phyloP scores from a whole-genome alignment of 2,797 vertebrate genomes.

The Merluccius polli region DNA sequence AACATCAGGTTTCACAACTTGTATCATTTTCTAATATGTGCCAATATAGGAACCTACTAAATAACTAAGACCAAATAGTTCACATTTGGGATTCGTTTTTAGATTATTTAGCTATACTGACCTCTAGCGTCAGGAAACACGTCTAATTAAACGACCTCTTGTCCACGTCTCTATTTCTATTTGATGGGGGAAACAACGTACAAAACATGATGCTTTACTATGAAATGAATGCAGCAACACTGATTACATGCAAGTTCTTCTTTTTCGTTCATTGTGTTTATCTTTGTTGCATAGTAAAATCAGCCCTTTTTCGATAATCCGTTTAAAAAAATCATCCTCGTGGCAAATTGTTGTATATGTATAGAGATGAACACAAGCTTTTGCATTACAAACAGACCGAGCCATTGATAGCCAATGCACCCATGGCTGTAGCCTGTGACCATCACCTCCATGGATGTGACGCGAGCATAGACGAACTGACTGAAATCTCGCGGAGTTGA shows the following conservation, averaged over 20 bases:
- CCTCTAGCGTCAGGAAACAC: conserved; percentile 5
- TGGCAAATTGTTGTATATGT: background rate
- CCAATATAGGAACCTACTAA: background rate
- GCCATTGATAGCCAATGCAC: background rate
- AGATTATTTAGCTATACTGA: conserved; percentile 3
- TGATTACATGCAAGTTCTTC: background rate
- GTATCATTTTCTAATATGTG: background rate
- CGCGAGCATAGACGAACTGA: conserved; percentile 21
- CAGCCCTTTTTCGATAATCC: background rate
- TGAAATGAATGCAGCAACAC: background rate
- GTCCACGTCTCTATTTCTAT: background rate
- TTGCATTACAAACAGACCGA: background rate
- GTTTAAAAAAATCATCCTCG: background rate
- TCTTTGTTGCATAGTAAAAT: background rate
- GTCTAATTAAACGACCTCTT: background rate
- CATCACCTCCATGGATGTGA: background rate
- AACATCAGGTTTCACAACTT: background rate
- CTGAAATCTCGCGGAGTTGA: conserved; percentile 76
- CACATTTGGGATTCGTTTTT: background rate
- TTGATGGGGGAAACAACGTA: background rate
- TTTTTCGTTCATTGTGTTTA: background rate
- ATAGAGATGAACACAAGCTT: background rate
- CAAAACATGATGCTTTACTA: background rate
- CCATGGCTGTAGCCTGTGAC: background rate
- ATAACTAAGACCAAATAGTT: background rate